These are phyloP conservation scores for Notodonta ziczac DNA, from an alignment of 2,888 invertebrate genomes.

Conservation along the genomic window DNA sequence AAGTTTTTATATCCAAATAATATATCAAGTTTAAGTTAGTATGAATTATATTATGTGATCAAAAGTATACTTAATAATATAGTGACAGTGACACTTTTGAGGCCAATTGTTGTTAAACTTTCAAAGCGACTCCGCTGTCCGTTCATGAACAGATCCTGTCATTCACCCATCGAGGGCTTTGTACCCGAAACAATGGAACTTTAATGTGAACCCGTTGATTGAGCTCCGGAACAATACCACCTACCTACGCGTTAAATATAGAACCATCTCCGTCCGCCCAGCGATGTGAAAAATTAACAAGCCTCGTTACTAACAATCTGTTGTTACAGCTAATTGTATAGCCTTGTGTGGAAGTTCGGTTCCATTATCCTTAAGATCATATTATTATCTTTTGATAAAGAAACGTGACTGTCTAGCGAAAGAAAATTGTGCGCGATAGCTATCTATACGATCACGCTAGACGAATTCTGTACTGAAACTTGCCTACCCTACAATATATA, in stretches of 20 bases:
- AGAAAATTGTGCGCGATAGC: too few species aligned
- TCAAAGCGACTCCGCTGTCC: not conserved
- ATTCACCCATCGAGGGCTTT: constrained; percentile 28
- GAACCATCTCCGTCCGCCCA: constrained; percentile 35
- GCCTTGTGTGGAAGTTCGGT: not conserved
- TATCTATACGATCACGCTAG: too few species aligned
- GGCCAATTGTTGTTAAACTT: not conserved
- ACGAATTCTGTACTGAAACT: too few species aligned
- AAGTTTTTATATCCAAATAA: too few species aligned
- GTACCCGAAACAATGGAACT: constrained; percentile 31
- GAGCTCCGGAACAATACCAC: constrained; percentile 22
- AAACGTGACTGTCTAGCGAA: too few species aligned
- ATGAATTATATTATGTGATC: too few species aligned
- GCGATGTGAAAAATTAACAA: constrained; percentile 40
- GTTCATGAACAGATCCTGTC: constrained; percentile 18
- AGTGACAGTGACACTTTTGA: constrained; percentile 3
- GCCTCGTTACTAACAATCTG: constrained; percentile 7
- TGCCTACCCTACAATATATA: too few species aligned
- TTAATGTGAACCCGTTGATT: constrained; percentile 20
- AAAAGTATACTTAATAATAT: constrained; percentile 10
- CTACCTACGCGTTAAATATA: constrained; percentile 27
- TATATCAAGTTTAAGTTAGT: too few species aligned
- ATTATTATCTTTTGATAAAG: too few species aligned
- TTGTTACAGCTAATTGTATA: constrained; percentile 1
- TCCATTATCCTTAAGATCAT: not conserved